Base-by-base conservation (phyloP, 1,140 invertebrate genomes). In the Lepidotrigona ventralis region DNA sequence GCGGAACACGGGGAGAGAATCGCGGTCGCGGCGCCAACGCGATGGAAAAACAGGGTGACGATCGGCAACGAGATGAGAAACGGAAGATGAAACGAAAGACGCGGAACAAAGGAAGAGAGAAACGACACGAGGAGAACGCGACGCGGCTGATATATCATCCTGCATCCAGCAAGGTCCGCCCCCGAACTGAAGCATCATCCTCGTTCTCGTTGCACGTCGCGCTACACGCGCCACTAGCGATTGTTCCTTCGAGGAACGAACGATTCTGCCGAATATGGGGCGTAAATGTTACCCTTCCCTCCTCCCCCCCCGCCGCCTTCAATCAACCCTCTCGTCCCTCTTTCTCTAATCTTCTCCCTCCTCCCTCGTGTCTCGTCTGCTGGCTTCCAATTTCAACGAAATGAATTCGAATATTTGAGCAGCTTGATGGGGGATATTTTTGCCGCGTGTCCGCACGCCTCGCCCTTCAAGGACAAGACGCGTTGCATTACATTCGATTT, bases 111-210 rank as follows among this genome's bases (percentile, higher is more conserved):
- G 23, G 21, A 3, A 39, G 14, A 11, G 51, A 26, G 3, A 17
- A 53, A 12, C 17, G 15, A 56, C 12, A 53, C 14, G n/a, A 17
- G 29, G 17, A 76, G 1, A 19, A 63, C 53, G 63, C 21, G 2
- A 19, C 66, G 68, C 29, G 33, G 19, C 9, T 9, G 83, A 84
- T 81, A 74, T 84, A 84, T 84, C 78, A 75, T 84, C 46, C 83
- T 81, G 83, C 83, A 74, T 39, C n/a, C n/a, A n/a, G n/a, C 71
- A 78, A 74, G 71, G 78, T 81, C 78, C 83, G 71, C 78, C 83
- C 83, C 78, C 78, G 26, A 84, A 84, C 83, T 84, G 83, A 84
- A 78, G 33, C 83, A 81, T 70, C 63, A 83, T 83, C 56, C 81
- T 72, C 81, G 56, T 71, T 72, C 76, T 46, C 69, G 70, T 79